Conservation (phyloP, 2,797 vertebrate species). For the Sebastes baramenuke region DNA sequence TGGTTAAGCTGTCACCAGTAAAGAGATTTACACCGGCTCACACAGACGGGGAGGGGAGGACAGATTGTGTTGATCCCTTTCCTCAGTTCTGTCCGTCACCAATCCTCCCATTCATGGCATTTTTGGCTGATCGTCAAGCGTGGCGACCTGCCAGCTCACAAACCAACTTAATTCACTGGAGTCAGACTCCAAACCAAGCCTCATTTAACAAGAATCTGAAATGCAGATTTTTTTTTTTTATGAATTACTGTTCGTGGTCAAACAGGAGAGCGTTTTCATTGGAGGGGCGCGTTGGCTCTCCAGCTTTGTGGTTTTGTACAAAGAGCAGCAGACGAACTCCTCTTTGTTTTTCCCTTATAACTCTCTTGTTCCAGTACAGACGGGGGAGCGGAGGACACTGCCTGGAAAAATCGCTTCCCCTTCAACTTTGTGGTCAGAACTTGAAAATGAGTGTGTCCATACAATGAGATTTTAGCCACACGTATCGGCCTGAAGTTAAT, state of each 20-base stretch:
- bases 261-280: conserved; percentile 55
- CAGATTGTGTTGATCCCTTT: conserved; percentile 41
- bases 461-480: conserved; percentile 19
- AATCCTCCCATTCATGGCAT: conserved; percentile 54
- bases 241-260: conserved; percentile 55
- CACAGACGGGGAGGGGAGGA: conserved; percentile 39
- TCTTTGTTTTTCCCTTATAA: conserved; percentile 63
- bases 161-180: conserved; percentile 43
- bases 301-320: conserved; percentile 69
- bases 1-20: conserved; percentile 42
- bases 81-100: conserved; percentile 37
- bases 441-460: conserved; percentile 58
- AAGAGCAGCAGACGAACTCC: conserved; percentile 56
- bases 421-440: conserved; percentile 47
- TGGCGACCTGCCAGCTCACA: conserved; percentile 49
- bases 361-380: conserved; percentile 56
- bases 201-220: conserved; percentile 68
- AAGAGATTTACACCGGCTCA: conserved; percentile 39
- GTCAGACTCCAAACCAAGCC: conserved; percentile 46
- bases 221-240: conserved; percentile 31
- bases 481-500: neutral
- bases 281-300: conserved; percentile 54
- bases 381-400: conserved; percentile 52
- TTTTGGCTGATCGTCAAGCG: conserved; percentile 55
- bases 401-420: conserved; percentile 58